Percentiles rank a stretch among this genome's conserved stretches.
Evolutionary conservation across 2,113 vertebrate species (phyloP).

Genomic region (Varanus salvator): DNA sequence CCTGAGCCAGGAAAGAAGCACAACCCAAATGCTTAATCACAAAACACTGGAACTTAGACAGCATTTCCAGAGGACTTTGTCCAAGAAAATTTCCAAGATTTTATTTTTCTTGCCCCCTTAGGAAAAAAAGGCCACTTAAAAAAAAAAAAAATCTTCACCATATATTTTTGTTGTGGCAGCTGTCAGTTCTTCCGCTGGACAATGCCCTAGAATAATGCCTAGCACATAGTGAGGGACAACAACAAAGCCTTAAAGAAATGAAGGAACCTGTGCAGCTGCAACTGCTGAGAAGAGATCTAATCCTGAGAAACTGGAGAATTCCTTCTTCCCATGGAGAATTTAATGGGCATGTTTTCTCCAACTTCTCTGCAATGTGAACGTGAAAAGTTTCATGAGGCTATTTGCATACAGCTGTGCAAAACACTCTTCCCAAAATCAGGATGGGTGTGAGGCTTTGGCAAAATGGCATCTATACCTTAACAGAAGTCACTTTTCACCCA

Average conservation of each 20-base stretch:
- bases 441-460: not conserved
- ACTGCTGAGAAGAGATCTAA: not conserved
- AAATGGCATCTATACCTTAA: not conserved
- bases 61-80: not conserved
- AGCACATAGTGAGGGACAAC: not conserved
- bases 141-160: not conserved
- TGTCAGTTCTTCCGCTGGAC: no score
- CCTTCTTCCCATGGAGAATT: not conserved
- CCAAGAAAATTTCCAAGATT: not conserved
- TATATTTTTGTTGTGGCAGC: not conserved
- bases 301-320: not conserved
- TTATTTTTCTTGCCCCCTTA: not conserved
- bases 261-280: not conserved
- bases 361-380: not conserved
- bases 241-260: not conserved
- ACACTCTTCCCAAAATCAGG: not conserved
- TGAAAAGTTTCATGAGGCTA: not conserved
- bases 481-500: not conserved
- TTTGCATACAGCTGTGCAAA: not conserved
- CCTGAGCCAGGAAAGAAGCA: constrained; percentile 11
- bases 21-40: constrained; percentile 22
- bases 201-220: no score
- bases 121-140: not conserved
- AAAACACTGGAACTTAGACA: not conserved
- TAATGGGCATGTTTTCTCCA: no score